Percentiles rank a stretch among this genome's conserved stretches.
These are phyloP conservation scores for Oncorhynchus tshawytscha DNA, from an alignment of 2,113 vertebrate genomes.

Conservation along the genomic window DNA sequence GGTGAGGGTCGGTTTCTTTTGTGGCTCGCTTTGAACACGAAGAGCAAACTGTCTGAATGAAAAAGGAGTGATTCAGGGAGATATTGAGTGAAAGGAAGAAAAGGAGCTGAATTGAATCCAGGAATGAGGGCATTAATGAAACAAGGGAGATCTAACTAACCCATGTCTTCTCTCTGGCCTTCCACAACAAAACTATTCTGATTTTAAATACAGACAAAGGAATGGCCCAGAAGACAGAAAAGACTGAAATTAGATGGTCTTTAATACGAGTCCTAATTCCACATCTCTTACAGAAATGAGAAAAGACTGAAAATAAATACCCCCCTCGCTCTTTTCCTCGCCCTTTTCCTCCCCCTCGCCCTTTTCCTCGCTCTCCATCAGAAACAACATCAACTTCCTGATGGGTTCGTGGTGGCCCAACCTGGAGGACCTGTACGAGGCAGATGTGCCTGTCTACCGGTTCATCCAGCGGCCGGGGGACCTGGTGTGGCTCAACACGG, in stretches of 20 bases:
- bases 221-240: not conserved
- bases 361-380: constrained; percentile 40
- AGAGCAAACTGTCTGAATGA: not conserved
- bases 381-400: constrained; percentile 98
- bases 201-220: too few species aligned
- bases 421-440: constrained; percentile 97
- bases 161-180: not conserved
- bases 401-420: constrained; percentile 99
- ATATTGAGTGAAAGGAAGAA: too few species aligned
- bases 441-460: constrained; percentile 95
- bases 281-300: not conserved
- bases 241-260: not conserved
- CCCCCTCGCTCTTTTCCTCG: too few species aligned
- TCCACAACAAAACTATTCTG: too few species aligned
- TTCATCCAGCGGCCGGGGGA: constrained; percentile 98
- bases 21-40: not conserved
- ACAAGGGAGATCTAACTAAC: too few species aligned
- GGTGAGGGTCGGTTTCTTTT: too few species aligned
- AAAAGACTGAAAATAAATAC: not conserved
- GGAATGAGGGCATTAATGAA: too few species aligned
- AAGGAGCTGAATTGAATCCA: too few species aligned
- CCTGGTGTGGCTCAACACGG: constrained; percentile 98
- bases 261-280: not conserved
- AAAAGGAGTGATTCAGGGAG: not conserved
- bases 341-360: too few species aligned